phyloP scores from a whole-genome alignment of 2,113 vertebrate species.

The Romanogobio albipinnatus region DNA sequence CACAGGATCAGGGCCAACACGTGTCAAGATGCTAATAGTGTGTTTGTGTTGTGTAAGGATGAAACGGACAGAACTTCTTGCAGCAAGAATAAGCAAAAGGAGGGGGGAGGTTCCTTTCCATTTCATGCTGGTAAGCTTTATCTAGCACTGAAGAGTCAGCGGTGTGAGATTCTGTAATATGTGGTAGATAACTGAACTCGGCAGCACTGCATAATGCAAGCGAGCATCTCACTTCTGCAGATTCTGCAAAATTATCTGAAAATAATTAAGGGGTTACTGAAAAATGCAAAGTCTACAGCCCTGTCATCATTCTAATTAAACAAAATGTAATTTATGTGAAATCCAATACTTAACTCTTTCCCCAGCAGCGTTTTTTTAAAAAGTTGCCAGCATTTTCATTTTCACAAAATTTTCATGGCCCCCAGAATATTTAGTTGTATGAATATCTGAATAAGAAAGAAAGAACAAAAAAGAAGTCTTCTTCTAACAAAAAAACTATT shows the following conservation, averaged over 20 bases:
- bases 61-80: constrained; percentile 9
- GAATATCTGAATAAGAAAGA: no score
- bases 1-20: constrained; percentile 39
- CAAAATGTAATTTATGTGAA: background rate
- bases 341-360: background rate
- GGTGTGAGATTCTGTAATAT: constrained; percentile 25
- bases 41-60: constrained; percentile 41
- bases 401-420: no score
- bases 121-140: constrained; percentile 30
- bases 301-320: constrained; percentile 16
- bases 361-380: no score
- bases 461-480: no score
- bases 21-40: constrained; percentile 39
- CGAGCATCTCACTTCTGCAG: background rate
- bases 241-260: constrained; percentile 7
- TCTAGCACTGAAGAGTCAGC: constrained; percentile 17
- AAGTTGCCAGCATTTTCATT: no score
- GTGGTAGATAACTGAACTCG: background rate
- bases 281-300: background rate
- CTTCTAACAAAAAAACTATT: no score
- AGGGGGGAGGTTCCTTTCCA: background rate
- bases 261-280: constrained; percentile 4
- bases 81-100: background rate
- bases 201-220: background rate
- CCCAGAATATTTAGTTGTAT: no score